Evolutionary conservation across 2,113 vertebrate genomes (phyloP).

Genomic region (Pipa parva): DNA sequence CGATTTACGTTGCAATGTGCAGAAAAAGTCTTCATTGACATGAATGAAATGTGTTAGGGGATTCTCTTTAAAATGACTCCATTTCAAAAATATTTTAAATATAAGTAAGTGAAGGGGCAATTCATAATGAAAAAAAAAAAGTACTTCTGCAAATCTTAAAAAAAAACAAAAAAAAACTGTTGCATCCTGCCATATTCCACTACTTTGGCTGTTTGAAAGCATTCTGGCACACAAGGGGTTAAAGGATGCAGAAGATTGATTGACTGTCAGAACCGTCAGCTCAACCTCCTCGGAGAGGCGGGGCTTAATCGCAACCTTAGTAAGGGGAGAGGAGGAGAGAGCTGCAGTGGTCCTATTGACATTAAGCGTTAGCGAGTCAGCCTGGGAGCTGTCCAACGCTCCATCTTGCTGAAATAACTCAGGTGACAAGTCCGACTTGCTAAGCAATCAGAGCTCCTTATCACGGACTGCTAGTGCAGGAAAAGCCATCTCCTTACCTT

Average conservation of each 20-base stretch:
- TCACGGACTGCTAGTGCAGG: not conserved
- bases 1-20: not conserved
- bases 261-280: not conserved
- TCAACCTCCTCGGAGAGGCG: conserved; percentile 18
- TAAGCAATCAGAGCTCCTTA: not conserved
- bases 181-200: no score
- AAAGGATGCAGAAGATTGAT: conserved; percentile 4
- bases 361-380: conserved; percentile 6
- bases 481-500: no score
- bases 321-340: conserved; percentile 10
- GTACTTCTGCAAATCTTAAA: no score
- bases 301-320: conserved; percentile 26
- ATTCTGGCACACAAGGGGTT: conserved; percentile 14
- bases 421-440: not conserved
- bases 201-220: no score
- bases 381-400: conserved; percentile 35
- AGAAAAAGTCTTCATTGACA: not conserved
- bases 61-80: no score
- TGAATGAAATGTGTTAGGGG: no score
- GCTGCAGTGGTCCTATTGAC: not conserved
- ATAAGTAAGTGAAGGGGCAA: no score
- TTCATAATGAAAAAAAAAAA: no score
- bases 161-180: no score
- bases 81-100: no score
- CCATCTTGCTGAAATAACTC: conserved; percentile 21